These are phyloP conservation scores for Catharus bicknelli DNA, from an alignment of 2,113 vertebrate genomes.

Conservation along the genomic window DNA sequence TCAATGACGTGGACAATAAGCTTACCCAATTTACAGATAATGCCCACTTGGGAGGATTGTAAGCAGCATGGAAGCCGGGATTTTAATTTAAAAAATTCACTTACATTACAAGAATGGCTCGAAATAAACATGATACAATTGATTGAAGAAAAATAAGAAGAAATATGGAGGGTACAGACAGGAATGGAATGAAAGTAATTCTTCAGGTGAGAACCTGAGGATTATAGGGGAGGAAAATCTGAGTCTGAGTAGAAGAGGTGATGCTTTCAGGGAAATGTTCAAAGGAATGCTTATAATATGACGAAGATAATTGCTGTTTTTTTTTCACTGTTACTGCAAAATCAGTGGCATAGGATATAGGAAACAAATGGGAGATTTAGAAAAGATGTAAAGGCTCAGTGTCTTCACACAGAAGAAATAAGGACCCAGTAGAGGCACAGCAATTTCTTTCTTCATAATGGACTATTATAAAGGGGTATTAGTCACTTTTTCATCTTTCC, in stretches of 20 bases:
- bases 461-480: background rate
- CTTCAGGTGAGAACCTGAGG: background rate
- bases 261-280: background rate
- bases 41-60: background rate
- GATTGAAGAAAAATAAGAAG: background rate
- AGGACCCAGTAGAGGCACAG: background rate
- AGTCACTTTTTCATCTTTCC: background rate
- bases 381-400: background rate
- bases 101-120: background rate
- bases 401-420: background rate
- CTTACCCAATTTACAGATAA: background rate
- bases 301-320: background rate
- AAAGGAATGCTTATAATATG: background rate
- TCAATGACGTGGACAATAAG: background rate
- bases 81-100: background rate
- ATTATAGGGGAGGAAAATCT: background rate
- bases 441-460: background rate
- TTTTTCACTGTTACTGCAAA: background rate
- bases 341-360: background rate
- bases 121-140: background rate
- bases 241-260: background rate
- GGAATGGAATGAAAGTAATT: background rate
- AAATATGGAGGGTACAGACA: background rate
- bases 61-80: background rate
- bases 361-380: background rate